Evolutionary conservation across 2,113 vertebrate species (phyloP).

Genomic region (Chascanopsetta lugubris): DNA sequence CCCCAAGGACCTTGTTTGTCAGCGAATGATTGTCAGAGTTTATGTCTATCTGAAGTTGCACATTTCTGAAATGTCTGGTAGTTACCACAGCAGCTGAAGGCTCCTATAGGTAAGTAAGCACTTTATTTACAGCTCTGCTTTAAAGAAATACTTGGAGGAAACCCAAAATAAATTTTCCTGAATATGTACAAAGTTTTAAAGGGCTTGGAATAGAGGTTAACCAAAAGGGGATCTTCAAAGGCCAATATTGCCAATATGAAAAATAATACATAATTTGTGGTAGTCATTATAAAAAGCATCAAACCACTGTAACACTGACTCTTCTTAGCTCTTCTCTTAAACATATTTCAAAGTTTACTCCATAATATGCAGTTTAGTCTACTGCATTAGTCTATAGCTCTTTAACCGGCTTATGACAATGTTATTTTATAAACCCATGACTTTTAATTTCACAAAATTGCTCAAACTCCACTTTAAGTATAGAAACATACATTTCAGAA

Average conservation of each 20-base stretch:
- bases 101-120: not conserved
- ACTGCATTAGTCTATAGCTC: too few relatives aligned
- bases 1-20: constrained; percentile 9
- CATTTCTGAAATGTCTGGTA: constrained; percentile 15
- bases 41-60: constrained; percentile 11
- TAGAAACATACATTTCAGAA: not conserved
- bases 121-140: not conserved
- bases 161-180: not conserved
- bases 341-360: too few relatives aligned
- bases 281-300: too few relatives aligned
- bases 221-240: not conserved
- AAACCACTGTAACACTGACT: too few relatives aligned
- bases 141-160: not conserved
- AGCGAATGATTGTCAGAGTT: not conserved
- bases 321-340: too few relatives aligned
- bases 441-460: not conserved
- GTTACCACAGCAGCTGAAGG: constrained; percentile 1
- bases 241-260: not conserved
- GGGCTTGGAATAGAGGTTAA: not conserved
- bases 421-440: too few relatives aligned
- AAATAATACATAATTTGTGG: too few relatives aligned
- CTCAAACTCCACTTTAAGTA: not conserved
- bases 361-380: too few relatives aligned
- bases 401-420: too few relatives aligned
- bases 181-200: not conserved